Base-by-base conservation (phyloP, 1,140 invertebrate genomes). In the Ceratosolen solmsi region DNA sequence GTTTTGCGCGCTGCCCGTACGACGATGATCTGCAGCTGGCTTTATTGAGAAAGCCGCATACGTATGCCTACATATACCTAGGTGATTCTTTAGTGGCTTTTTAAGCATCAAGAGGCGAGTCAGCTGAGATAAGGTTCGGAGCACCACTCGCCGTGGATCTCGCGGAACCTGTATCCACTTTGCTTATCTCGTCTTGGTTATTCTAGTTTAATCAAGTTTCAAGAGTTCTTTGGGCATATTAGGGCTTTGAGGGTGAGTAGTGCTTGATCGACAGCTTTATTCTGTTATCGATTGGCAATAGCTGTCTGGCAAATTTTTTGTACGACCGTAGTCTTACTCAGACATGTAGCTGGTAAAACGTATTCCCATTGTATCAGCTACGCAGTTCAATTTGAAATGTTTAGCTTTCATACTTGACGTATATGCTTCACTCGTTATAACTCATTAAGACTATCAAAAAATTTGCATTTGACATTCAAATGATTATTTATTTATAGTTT, bases 1-100 rank as follows among this genome's bases (percentile, higher is more conserved):
- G 46, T 58, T 15, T 41, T 25, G 33, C 17, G 84, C 84, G 88
- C 87, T 88, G 79, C 74, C 65, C 77, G 56, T 33, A 68, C 68
- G 60, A 71, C 75, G 41, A 75, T 70, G 75, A 54, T 49, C 70
- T 74, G 73, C 51, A 56, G 49, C 56, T 73, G 9, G 41, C 30
- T 13, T 58, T 60, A 38, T 58, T 74, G 30, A 74, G 51, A 46
- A 30, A 46, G 58, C 58, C 58, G 58, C 58, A 54, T 73, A 54
- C 30, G 27, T 49, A 56, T 60, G 30, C 25, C 27, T 41, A 75
- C 22, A 38, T 75, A 41, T 41, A 75, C 30, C 54, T 56, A 75
- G 73, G 73, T 75, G 51, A 27, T 58, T 38, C 7, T 25, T 38
- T 11, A 25, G 25, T 75, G 22, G 30, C 27, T 17, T 41, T 75